Evolutionary conservation across 2,113 vertebrate genomes (phyloP), one percentile per base, ranked within the genome.

Genomic region (Urocynchramus pylzowi): DNA sequence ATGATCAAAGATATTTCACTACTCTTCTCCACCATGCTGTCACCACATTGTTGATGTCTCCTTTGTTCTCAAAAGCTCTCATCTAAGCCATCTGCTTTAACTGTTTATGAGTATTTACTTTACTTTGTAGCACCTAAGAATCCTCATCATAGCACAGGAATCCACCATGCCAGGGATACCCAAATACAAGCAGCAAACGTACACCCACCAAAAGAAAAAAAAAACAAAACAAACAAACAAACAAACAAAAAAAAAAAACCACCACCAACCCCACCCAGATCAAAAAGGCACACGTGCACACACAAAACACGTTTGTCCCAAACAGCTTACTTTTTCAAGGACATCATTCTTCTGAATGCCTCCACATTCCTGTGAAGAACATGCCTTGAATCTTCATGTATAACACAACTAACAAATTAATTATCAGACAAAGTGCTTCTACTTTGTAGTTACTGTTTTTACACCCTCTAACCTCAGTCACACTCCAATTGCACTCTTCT

Each of bases 81-180:
- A 80, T 41, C 49, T 45, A 80, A 79, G 53, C 50, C 92, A 88
- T 82, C 75, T 92, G 85, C 42, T 82, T 87, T 49, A 56, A 65
- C 19, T 53, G 19, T 52, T 84, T 68, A 44, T 39, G 11, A 30
- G 28, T 49, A 64, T 37, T 65, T 65, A 64, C 8, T 63, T 84
- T 2, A 3, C 50, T 87, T 70, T 44, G 35, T 50, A 90, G 87
- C 52, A 93, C 83, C 73, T 74, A 89, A 59, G 39, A 89, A 83
- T 65, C 41, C 50, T 84, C 14, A 1, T 45, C 64, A 42, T 1
- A 77, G 45, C 41, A 86, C 45, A 61, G 28, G 24, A 86, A 88
- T 39, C 63, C 30, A 22, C 49, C 33, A 4, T 18, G 41, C 16
- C 49, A 52, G 41, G 20, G 50, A 41, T 35, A 65, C 0, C 83